Conservation (phyloP, 2,797 vertebrate species). For the Catamblyrhynchus diadema region DNA sequence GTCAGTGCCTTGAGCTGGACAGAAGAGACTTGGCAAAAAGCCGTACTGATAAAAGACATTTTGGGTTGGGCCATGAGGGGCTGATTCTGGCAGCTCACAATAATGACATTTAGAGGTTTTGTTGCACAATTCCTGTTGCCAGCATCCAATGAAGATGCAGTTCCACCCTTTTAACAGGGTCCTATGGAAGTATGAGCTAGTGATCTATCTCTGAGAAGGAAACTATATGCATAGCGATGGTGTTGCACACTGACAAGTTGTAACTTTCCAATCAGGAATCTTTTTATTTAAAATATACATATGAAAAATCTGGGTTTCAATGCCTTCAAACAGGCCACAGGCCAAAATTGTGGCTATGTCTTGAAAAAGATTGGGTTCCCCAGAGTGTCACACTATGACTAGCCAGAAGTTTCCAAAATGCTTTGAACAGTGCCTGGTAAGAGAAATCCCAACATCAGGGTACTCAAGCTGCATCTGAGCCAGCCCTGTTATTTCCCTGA, state of each 20-base stretch:
- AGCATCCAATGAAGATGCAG: background rate
- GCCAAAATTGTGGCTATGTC: background rate
- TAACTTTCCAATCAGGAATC: background rate
- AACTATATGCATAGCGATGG: fast-evolving
- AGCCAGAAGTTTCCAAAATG: background rate
- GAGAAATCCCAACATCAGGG: background rate
- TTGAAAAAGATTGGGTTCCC: background rate
- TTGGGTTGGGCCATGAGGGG: background rate
- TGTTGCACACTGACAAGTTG: background rate
- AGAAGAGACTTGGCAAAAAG: background rate
- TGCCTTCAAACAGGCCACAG: background rate
- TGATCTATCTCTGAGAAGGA: background rate
- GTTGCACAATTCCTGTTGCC: background rate
- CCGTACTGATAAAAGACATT: background rate
- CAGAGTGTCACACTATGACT: background rate
- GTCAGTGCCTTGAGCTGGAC: constrained; percentile 9
- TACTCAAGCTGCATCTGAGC: background rate
- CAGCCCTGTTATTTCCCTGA: background rate
- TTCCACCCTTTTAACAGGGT: background rate
- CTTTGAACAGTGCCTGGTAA: fast-evolving
- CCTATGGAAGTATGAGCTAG: background rate
- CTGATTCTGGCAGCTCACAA: background rate
- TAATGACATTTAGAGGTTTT: background rate
- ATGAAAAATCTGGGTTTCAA: background rate
- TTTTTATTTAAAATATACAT: background rate